Evolutionary conservation across 1,140 invertebrate species (phyloP).

Genomic region (Idris sp.): DNA sequence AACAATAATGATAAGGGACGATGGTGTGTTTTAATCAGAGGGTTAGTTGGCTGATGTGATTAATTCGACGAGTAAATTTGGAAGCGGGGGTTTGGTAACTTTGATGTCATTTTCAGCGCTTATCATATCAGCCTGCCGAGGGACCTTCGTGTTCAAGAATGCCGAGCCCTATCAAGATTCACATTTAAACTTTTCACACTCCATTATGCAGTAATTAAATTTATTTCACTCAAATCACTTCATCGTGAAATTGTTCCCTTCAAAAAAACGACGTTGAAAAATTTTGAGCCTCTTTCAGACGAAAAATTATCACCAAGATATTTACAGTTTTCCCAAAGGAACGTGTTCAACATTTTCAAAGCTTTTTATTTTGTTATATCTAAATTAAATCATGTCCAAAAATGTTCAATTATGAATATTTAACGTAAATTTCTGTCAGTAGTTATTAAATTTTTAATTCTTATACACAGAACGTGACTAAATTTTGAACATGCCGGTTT

Average conservation of each 20-base stretch:
- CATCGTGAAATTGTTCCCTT: conserved; percentile 11
- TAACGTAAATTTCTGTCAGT: no score
- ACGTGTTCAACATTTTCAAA: no score
- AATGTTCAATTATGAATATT: no score
- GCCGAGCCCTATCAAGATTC: conserved; percentile 38
- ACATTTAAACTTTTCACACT: conserved; percentile 46
- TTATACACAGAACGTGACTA: no score
- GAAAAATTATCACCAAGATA: no score
- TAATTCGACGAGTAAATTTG: conserved; percentile 55
- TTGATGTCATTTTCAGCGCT: conserved; percentile 61
- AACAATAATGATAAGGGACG: conserved; percentile 60
- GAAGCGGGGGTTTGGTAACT: conserved; percentile 16
- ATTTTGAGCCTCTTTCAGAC: no score
- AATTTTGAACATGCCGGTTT: no score
- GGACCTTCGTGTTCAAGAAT: conserved; percentile 27
- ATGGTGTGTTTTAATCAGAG: conserved; percentile 61
- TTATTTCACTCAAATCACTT: conserved; percentile 27
- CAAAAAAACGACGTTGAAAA: neutral
- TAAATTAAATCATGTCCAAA: no score
- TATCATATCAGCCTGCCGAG: conserved; percentile 56
- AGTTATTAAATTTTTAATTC: no score
- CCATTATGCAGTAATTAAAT: conserved; percentile 48
- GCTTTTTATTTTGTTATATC: no score
- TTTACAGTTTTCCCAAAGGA: no score
- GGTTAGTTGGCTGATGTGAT: conserved; percentile 60